Evolutionary conservation across 2,113 vertebrate species (phyloP).

Genomic region (Parotia lawesii): DNA sequence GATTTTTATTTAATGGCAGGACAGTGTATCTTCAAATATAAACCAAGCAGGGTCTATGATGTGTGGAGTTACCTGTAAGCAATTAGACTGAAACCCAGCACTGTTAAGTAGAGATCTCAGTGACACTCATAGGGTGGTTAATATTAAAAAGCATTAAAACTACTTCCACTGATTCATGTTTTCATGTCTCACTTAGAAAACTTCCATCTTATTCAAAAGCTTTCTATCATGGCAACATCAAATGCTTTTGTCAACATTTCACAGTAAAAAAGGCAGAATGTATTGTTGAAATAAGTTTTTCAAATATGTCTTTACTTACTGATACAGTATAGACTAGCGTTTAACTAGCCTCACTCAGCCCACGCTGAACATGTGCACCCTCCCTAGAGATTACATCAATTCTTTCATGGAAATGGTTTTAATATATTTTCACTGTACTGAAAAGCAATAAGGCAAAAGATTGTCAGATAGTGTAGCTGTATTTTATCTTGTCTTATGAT

Average conservation of each 20-base stretch:
- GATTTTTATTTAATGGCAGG: background rate
- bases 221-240: background rate
- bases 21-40: background rate
- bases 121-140: background rate
- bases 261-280: background rate
- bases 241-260: background rate
- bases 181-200: background rate
- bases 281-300: background rate
- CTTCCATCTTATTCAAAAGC: background rate
- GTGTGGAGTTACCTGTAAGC: background rate
- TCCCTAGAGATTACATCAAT: constrained; percentile 6
- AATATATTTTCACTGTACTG: constrained; percentile 7
- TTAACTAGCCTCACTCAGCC: background rate
- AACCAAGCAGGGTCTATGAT: background rate
- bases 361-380: background rate
- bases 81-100: background rate
- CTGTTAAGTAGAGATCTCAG: background rate
- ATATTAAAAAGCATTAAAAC: background rate
- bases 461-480: background rate
- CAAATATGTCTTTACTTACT: background rate
- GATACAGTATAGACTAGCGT: background rate
- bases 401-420: constrained; percentile 33
- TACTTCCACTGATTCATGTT: background rate
- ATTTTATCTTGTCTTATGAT: background rate
- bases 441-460: background rate